Conservation (phyloP, 2,888 invertebrate species). For the Lithosia quadra region DNA sequence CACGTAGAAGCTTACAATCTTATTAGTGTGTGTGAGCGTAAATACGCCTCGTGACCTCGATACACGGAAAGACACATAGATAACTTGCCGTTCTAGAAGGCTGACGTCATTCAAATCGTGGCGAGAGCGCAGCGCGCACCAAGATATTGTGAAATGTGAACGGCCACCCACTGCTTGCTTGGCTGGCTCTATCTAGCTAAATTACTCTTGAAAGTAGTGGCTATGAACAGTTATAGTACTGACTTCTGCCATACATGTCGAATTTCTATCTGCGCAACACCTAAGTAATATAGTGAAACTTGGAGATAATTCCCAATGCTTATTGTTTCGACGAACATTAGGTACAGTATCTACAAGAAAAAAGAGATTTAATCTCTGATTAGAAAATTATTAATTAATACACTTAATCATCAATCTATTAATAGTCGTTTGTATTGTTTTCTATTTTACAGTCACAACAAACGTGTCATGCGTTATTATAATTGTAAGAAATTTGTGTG, state of each 20-base stretch:
- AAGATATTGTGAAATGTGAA: slow-evolving; percentile 86
- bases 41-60: slow-evolving; percentile 79
- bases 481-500: slow-evolving; percentile 44
- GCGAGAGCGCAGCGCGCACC: slow-evolving; percentile 77
- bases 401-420: slow-evolving; percentile 31
- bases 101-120: slow-evolving; percentile 82
- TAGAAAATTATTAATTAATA: slow-evolving; percentile 45
- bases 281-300: slow-evolving; percentile 75
- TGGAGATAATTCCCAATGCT: slow-evolving; percentile 81
- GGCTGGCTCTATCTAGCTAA: slow-evolving; percentile 76
- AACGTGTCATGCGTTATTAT: slow-evolving; percentile 27
- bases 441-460: slow-evolving; percentile 35
- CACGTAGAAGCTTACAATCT: slow-evolving; percentile 40
- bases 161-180: slow-evolving; percentile 83
- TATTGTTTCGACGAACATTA: slow-evolving; percentile 82
- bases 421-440: slow-evolving; percentile 23
- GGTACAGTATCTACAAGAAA: slow-evolving; percentile 80
- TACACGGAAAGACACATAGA: slow-evolving; percentile 72
- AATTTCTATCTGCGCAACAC: slow-evolving; percentile 76
- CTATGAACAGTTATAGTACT: slow-evolving; percentile 82
- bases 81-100: slow-evolving; percentile 82
- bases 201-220: slow-evolving; percentile 81
- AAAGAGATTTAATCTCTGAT: slow-evolving; percentile 54
- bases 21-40: slow-evolving; percentile 79
- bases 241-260: slow-evolving; percentile 82